Base-by-base conservation (phyloP, 2,888 invertebrate genomes). In the Pseudoips prasinana region DNA sequence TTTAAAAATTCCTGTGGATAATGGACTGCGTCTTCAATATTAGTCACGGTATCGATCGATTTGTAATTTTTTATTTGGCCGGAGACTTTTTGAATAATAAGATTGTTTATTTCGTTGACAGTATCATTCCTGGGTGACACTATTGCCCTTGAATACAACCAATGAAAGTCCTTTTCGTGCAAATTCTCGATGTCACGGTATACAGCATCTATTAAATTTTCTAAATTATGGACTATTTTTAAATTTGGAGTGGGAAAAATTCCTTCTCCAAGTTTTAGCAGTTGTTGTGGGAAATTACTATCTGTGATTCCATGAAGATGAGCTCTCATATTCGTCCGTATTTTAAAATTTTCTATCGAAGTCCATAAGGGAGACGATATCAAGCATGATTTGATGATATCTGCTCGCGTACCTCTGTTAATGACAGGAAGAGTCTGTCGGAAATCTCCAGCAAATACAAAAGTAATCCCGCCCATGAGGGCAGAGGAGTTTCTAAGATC, bases 371-470 rank as follows among this genome's bases (percentile, higher is more conserved):
- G 30, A 23, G 30, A 36, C 1, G 35, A 30, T 26, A 27, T 36
- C 1, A 31, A 6, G 27, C 36, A 36, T 31, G 26, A 30, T 40
- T 72, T 73, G 2, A 72, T 32, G 56, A 66, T 64, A 43, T 71
- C 64, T 18, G 64, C 64, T 36, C 24, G 39, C 27, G 45, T 52
- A 49, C 46, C 39, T 7, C 62, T 48, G 44, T 65, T 56, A 30
- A 37, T 3, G 0, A 37, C 31, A 27, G 38, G 32, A 11, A 38
- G 24, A 19, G 61, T 64, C 56, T 66, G 68, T 6, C 60, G 48
- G 46, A 71, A 69, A 68, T 69, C 66, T n/a, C 31, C 64, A 42
- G 64, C 34, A 14, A 67, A 48, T 31, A 70, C 25, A 38, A 69
- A 53, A 44, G 62, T 44, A 18, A 48, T 48, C 20, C 64, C 61